A percentile compares a stretch with the other conserved stretches of the same genome.
phyloP scores from a whole-genome alignment of 2,113 vertebrate species.

The Phyllopteryx taeniolatus region DNA sequence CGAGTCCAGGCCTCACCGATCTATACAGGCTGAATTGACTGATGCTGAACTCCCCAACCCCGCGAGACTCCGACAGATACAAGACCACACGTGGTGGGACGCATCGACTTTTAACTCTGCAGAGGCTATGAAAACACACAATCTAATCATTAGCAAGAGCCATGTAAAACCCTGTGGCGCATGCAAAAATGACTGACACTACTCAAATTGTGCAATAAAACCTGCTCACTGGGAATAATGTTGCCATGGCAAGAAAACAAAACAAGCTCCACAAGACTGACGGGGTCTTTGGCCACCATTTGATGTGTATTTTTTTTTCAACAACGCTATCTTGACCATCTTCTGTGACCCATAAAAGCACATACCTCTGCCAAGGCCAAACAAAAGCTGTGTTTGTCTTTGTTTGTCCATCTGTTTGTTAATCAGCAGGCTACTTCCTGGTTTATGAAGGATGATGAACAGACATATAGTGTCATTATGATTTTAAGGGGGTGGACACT shows the following conservation, averaged over 20 bases:
- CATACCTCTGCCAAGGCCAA: background rate
- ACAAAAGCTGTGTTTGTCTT: background rate
- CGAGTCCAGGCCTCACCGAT: constrained; percentile 30
- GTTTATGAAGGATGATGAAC: background rate
- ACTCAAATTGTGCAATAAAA: constrained; percentile 23
- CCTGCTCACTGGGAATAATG: constrained; percentile 34
- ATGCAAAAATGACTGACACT: constrained; percentile 12
- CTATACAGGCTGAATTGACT: constrained; percentile 39
- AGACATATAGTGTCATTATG: background rate
- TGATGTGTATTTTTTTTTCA: background rate
- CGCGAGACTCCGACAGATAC: constrained; percentile 23
- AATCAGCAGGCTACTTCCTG: background rate
- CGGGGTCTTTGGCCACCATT: background rate
- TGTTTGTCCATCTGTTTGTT: background rate
- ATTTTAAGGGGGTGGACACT: too few species aligned
- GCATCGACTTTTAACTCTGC: constrained; percentile 26
- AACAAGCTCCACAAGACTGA: constrained; percentile 11
- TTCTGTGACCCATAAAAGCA: background rate
- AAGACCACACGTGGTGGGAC: constrained; percentile 23
- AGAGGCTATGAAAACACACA: constrained; percentile 1
- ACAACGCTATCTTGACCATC: background rate
- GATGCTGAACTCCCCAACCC: constrained; percentile 21
- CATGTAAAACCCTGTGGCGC: constrained; percentile 12
- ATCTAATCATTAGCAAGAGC: background rate
- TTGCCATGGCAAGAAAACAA: constrained; percentile 32